Percentiles rank a stretch among this genome's conserved stretches.
Conservation (phyloP, 2,113 vertebrate species). For the Lasiurus cinereus region DNA sequence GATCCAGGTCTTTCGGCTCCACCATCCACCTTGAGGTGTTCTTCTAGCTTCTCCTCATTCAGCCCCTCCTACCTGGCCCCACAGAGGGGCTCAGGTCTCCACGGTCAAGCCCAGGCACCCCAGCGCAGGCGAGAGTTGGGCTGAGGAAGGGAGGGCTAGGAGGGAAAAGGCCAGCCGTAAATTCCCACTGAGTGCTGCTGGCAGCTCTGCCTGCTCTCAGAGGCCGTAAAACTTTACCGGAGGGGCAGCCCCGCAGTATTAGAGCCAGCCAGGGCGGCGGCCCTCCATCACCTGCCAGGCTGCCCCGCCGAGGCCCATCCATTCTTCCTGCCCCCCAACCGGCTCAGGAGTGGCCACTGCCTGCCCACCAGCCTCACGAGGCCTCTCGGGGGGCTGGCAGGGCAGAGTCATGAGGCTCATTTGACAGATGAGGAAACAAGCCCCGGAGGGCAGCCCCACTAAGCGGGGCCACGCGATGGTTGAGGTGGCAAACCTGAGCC, state of each 20-base stretch:
- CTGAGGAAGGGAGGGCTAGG: background rate
- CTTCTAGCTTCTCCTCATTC: background rate
- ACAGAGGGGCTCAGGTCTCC: background rate
- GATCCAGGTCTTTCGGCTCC: background rate
- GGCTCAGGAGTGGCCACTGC: background rate
- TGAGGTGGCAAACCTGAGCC: background rate
- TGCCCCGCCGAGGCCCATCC: background rate
- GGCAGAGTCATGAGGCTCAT: background rate
- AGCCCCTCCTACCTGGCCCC: background rate
- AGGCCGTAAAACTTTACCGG: slow-evolving; percentile 1
- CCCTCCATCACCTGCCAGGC: background rate
- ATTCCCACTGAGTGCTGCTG: background rate
- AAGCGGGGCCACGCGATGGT: background rate
- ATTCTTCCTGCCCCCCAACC: background rate
- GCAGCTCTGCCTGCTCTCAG: background rate
- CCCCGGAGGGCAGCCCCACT: background rate
- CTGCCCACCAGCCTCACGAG: background rate
- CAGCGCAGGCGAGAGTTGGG: background rate
- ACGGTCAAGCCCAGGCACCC: background rate
- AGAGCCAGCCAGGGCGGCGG: background rate
- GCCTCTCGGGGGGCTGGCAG: background rate
- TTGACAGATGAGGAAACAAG: background rate
- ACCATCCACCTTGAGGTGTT: background rate
- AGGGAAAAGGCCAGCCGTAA: background rate
- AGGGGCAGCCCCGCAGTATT: background rate